Percentiles rank a stretch among this genome's conserved stretches.
phyloP scores from a whole-genome alignment of 2,113 vertebrate genomes.

The Bolborhynchus lineola region DNA sequence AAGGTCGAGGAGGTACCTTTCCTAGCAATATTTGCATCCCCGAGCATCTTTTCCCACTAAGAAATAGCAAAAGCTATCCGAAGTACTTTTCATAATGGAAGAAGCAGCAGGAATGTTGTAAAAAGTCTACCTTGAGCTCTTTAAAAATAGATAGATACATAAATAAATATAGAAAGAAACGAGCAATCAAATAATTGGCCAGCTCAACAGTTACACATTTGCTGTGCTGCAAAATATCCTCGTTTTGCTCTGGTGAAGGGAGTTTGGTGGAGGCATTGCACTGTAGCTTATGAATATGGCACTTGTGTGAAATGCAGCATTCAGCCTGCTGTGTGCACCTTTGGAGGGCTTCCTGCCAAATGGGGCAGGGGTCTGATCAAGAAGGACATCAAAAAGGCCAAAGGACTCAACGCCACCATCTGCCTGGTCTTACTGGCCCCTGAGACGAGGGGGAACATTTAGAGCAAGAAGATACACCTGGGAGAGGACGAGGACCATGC shows the following conservation, averaged over 20 bases:
- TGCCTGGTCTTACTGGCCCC: background rate
- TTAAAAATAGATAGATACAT: background rate
- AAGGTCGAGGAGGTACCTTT: background rate
- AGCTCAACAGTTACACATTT: background rate
- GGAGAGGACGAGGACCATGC: background rate
- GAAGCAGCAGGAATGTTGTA: background rate
- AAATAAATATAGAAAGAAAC: background rate
- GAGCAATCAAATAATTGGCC: background rate
- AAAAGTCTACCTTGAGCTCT: background rate
- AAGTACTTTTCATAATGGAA: background rate
- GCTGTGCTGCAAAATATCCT: background rate
- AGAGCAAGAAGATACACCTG: background rate
- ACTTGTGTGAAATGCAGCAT: rapidly evolving
- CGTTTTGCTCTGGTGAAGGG: background rate
- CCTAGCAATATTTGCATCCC: background rate
- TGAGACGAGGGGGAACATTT: background rate
- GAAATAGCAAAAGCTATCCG: background rate
- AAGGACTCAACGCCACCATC: background rate
- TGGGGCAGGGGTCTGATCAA: background rate
- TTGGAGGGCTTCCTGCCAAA: background rate
- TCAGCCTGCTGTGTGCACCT: background rate
- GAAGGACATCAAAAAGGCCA: background rate
- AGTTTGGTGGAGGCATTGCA: background rate
- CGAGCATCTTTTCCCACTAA: background rate
- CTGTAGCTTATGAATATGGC: rapidly evolving